A percentile compares a stretch with the other conserved stretches of the same genome.
Conservation (phyloP, 2,113 vertebrate genomes). For the Atrichornis clamosus region DNA sequence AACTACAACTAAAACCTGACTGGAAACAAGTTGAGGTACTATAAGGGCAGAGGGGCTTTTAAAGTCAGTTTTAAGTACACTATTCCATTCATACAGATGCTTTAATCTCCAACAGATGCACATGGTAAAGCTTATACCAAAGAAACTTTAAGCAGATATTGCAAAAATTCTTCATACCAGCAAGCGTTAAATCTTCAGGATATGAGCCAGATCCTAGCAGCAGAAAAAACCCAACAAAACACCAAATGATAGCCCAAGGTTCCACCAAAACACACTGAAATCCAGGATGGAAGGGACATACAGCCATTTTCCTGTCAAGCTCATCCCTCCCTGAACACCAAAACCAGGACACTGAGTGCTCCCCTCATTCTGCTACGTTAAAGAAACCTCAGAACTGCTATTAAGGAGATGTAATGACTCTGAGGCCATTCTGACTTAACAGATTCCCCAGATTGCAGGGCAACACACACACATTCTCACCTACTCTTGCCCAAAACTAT, state of each 20-base stretch:
- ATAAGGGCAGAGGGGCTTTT: neutral
- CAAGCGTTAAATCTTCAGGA: neutral
- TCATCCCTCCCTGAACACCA: neutral
- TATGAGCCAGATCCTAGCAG: neutral
- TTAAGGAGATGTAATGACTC: neutral
- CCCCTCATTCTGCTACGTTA: neutral
- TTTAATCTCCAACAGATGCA: slow-evolving; percentile 58
- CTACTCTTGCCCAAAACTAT: neutral
- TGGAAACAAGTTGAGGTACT: slow-evolving; percentile 32
- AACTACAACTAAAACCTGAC: slow-evolving; percentile 28
- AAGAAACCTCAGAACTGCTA: neutral
- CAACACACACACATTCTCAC: neutral
- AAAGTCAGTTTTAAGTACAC: slow-evolving; percentile 22
- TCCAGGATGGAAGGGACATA: neutral
- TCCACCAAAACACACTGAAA: neutral
- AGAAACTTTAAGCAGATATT: neutral
- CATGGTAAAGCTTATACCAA: neutral
- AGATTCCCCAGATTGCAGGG: neutral
- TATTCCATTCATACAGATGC: slow-evolving; percentile 22
- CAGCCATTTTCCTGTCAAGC: neutral
- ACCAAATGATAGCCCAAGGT: neutral
- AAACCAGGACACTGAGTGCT: neutral
- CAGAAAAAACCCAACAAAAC: neutral
- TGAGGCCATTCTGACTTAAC: neutral
- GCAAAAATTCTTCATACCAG: neutral